Base-by-base conservation (phyloP, 2,797 vertebrate species). In the Helostoma temminkii region DNA sequence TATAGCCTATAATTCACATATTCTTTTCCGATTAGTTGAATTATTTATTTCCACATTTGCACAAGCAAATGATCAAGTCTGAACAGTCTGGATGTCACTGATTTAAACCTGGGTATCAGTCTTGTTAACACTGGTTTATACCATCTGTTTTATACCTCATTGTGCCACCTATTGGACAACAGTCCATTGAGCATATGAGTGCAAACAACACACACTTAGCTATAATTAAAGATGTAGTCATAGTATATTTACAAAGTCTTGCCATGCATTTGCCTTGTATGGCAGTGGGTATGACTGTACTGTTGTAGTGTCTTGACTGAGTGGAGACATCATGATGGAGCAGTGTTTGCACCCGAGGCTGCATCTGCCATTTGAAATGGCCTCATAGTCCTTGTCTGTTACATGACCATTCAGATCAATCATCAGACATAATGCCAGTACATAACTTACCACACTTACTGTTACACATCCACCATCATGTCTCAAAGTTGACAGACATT, bases 341-440 rank as follows among this genome's bases (percentile, higher is more conserved):
- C 71, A 53, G 43, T 28, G 66, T 81, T 12, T 62, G 57, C 34
- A 66, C 70, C 54, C 34, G 47, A 26, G 45, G 75, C 68, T 67
- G 48, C 65, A 28, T 65, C 62, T 64, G 77, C 42, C 52, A 56
- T 66, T 67, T 76, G 34, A 71, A 74, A 45, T 37, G 57, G 53
- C 62, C 42, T 70, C 61, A 16, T 37, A 61, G 60, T 76, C 46
- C 70, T 65, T 62, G 77, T 74, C 71, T 68, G 65, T 66, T 78
- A 26, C 52, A 75, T 47, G 76, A 70, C 28, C 71, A 28, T 24
- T 63, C 48, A 66, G 65, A 82, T 82, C 76, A 68, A 84, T 76
- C 75, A 68, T 50, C 6, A 41, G 61, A 61, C 63, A 43, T 37
- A 43, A 63, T 48, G 64, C 41, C 53, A 21, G 49, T 3, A 36